Percentiles rank a stretch among this genome's conserved stretches.
phyloP scores from a whole-genome alignment of 1,140 invertebrate species.

The Drosophila sp. region DNA sequence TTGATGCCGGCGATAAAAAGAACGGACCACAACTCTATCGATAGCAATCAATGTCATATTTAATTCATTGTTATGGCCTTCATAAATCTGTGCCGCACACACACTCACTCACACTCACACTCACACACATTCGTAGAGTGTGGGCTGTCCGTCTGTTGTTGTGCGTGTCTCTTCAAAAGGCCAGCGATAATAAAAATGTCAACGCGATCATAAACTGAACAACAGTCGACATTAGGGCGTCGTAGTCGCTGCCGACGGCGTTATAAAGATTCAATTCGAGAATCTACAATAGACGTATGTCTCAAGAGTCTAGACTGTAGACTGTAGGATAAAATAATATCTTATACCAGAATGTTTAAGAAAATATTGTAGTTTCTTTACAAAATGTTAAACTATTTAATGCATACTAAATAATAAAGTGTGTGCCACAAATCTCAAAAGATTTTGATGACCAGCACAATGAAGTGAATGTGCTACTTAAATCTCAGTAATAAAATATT shows the following conservation, averaged over 20 bases:
- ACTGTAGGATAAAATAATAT: too few relatives aligned
- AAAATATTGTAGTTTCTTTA: too few relatives aligned
- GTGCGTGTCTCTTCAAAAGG: conserved; percentile 57
- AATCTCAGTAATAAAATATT: too few relatives aligned
- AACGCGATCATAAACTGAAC: conserved; percentile 75
- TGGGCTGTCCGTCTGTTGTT: conserved; percentile 9
- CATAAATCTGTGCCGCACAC: conserved; percentile 64
- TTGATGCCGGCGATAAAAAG: conserved; percentile 64
- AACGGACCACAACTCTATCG: conserved; percentile 73
- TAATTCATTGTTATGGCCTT: conserved; percentile 82
- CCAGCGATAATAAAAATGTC: conserved; percentile 79
- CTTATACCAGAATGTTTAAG: conserved; percentile 21
- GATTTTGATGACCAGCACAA: too few relatives aligned
- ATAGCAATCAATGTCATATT: conserved; percentile 82
- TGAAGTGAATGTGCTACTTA: too few relatives aligned
- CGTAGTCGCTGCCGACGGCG: conserved; percentile 12
- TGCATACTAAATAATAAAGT: too few relatives aligned
- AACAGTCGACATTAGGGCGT: conserved; percentile 66
- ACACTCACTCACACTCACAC: background rate
- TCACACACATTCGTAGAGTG: background rate
- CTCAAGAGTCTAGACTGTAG: conserved; percentile 33
- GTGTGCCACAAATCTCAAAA: too few relatives aligned
- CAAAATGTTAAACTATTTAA: too few relatives aligned
- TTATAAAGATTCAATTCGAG: conserved; percentile 55
- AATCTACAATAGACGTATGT: conserved; percentile 60